A percentile compares a stretch with the other conserved stretches of the same genome.
Conservation (phyloP, 1,140 invertebrate genomes). For the Latrodectus geometricus region DNA sequence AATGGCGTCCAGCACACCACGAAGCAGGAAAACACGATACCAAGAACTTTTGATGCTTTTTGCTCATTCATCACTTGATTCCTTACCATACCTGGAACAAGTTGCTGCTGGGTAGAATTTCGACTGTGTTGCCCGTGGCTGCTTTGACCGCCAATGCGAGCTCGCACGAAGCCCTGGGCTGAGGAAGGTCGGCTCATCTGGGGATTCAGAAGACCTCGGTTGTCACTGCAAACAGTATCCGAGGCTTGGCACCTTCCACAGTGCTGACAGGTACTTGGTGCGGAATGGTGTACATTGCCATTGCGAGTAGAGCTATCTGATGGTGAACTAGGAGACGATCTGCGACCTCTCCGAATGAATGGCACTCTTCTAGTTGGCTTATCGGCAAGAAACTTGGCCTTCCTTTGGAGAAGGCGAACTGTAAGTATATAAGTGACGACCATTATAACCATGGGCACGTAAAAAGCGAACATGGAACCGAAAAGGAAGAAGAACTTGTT, state of each 20-base stretch:
- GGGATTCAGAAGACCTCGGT: conserved; percentile 3
- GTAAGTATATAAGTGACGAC: conserved; percentile 92
- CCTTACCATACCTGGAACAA: conserved; percentile 51
- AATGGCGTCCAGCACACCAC: conserved; percentile 94
- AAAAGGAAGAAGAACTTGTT: conserved; percentile 88
- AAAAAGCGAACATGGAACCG: conserved; percentile 94
- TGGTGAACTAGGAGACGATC: conserved; percentile 64
- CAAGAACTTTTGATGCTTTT: conserved; percentile 93
- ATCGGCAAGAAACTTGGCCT: conserved; percentile 67
- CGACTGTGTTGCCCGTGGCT: conserved; percentile 30
- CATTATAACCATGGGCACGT: conserved; percentile 95
- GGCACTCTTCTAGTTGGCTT: conserved; percentile 53
- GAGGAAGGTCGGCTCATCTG: conserved; percentile 20
- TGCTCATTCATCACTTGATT: conserved; percentile 75
- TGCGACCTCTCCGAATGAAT: conserved; percentile 74
- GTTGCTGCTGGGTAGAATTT: background rate
- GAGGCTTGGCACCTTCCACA: conserved; percentile 28
- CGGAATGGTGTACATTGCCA: conserved; percentile 21
- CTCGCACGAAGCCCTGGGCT: conserved; percentile 25
- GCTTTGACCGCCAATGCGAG: conserved; percentile 38
- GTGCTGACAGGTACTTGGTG: conserved; percentile 38
- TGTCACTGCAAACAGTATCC: conserved; percentile 14
- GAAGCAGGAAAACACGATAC: conserved; percentile 93
- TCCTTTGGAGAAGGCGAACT: conserved; percentile 79
- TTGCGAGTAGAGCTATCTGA: conserved; percentile 16